Evolutionary conservation across 2,888 invertebrate species (phyloP).

Genomic region (Amaurobius ferox): DNA sequence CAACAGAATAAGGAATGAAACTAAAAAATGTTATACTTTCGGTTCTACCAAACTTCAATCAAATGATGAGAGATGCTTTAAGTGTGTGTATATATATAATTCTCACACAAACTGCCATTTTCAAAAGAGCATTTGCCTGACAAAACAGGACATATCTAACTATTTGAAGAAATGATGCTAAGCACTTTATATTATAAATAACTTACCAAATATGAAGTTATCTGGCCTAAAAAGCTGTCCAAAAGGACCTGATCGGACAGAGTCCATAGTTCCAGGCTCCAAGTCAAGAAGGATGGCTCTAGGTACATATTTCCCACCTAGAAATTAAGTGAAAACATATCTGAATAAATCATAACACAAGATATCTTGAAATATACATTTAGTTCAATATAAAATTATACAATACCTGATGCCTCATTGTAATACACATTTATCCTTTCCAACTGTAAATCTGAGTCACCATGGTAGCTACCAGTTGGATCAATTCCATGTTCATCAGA

Average conservation of each 20-base stretch:
- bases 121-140: no score
- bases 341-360: neutral
- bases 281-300: constrained; percentile 80
- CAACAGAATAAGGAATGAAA: no score
- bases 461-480: constrained; percentile 90
- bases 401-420: constrained; percentile 88
- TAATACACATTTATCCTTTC: constrained; percentile 94
- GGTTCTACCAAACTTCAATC: no score
- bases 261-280: constrained; percentile 81
- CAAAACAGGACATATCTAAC: no score
- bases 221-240: constrained; percentile 80
- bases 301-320: constrained; percentile 80
- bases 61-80: no score
- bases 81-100: no score
- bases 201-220: constrained; percentile 80
- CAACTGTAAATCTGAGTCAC: constrained; percentile 90
- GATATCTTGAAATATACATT: neutral
- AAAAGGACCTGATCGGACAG: constrained; percentile 80
- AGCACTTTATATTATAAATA: no score
- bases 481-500: constrained; percentile 96
- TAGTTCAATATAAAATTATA: neutral
- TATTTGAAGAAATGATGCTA: no score
- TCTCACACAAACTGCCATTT: no score
- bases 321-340: neutral
- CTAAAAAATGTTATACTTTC: no score